These are phyloP conservation scores for Poecile montanus DNA, from an alignment of 2,797 vertebrate species.

Conservation along the genomic window DNA sequence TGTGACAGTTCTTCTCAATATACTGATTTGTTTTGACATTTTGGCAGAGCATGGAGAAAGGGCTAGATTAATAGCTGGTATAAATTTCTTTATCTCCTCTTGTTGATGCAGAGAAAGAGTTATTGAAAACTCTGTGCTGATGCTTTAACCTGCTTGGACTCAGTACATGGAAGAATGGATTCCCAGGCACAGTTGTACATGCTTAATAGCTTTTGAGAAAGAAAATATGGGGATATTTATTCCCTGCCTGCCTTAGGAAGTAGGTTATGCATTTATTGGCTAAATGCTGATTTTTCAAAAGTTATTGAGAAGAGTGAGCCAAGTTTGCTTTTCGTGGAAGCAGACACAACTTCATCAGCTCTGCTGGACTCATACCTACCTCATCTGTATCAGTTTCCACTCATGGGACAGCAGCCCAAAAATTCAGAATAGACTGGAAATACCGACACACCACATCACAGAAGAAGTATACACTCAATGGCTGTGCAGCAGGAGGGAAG, in stretches of 20 bases:
- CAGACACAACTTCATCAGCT: neutral
- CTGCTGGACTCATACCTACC: neutral
- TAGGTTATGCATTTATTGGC: neutral
- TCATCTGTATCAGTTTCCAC: neutral
- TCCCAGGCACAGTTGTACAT: neutral
- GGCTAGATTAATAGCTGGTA: neutral
- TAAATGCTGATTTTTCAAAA: neutral
- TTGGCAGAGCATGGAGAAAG: neutral
- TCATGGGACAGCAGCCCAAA: neutral
- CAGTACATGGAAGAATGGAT: neutral
- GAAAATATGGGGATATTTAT: neutral
- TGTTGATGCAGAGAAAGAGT: neutral
- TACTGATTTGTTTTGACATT: neutral
- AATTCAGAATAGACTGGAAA: neutral
- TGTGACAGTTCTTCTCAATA: neutral
- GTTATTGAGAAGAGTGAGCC: neutral
- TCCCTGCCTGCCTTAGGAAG: neutral
- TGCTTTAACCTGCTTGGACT: neutral
- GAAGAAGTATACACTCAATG: neutral
- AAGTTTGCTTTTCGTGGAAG: neutral
- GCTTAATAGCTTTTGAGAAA: neutral
- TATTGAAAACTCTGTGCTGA: neutral
- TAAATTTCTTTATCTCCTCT: neutral
- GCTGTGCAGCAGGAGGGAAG: neutral
- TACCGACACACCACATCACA: neutral